A percentile compares a stretch with the other conserved stretches of the same genome.
Conservation (phyloP, 2,797 vertebrate species). For the Tinamus major region DNA sequence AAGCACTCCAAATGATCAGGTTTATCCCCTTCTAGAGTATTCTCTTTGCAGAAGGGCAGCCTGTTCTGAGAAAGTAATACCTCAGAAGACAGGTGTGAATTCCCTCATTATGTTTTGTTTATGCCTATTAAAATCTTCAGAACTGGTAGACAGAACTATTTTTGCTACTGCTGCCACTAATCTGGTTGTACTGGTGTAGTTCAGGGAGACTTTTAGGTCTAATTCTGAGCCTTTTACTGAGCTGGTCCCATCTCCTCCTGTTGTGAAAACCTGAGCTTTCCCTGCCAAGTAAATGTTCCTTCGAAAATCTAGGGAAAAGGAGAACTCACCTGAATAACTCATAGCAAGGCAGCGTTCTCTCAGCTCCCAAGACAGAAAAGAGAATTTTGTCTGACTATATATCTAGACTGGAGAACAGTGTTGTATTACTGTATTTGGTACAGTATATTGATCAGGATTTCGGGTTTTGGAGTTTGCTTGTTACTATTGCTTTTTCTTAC, state of each 20-base stretch:
- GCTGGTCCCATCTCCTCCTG: not conserved
- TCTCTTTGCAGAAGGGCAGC: constrained; percentile 9
- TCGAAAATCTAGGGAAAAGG: not conserved
- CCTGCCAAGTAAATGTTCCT: not conserved
- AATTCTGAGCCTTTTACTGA: not conserved
- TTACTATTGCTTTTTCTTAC: not conserved
- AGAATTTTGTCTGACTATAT: not conserved
- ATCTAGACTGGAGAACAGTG: not conserved
- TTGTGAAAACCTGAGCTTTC: not conserved
- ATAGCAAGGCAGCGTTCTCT: not conserved
- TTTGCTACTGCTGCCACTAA: not conserved
- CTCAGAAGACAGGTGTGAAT: constrained; percentile 31
- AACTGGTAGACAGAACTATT: constrained; percentile 2
- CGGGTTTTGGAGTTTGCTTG: not conserved
- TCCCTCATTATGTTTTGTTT: constrained; percentile 9
- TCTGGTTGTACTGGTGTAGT: not conserved
- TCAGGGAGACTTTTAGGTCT: not conserved
- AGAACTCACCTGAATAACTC: not conserved
- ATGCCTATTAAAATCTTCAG: constrained; percentile 3
- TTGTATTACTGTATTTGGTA: not conserved
- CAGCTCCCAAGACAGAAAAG: not conserved
- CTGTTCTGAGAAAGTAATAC: constrained; percentile 10
- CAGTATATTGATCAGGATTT: too few species aligned
- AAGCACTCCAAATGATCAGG: constrained; percentile 21
- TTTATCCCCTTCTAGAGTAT: constrained; percentile 13